phyloP scores from a whole-genome alignment of 30 jellyfish, hydroid and myxozoan genomes.

The Turritopsis dohrnii region DNA sequence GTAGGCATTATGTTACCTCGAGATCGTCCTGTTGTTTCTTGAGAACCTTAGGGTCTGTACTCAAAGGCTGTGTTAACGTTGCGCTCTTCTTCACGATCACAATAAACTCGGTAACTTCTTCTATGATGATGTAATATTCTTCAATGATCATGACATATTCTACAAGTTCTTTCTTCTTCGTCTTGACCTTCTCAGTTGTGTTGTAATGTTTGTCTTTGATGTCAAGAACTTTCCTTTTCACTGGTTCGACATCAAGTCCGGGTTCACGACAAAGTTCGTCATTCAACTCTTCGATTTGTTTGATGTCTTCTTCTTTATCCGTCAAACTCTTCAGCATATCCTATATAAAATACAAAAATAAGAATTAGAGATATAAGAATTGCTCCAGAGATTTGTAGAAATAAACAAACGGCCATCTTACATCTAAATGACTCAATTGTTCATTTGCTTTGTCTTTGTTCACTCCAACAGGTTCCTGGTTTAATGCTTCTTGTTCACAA shows the following conservation, averaged over 20 bases:
- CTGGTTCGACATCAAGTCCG: conserved; percentile 5
- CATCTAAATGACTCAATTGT: conserved; percentile 52
- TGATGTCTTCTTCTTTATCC: conserved; percentile 47
- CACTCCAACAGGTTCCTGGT: conserved; percentile 53
- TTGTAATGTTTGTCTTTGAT: conserved; percentile 48
- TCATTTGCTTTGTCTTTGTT: conserved; percentile 48
- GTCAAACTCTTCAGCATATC: conserved; percentile 34
- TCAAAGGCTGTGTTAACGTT: conserved; percentile 48
- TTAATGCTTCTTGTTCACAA: conserved; percentile 48
- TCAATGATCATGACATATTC: conserved; percentile 35
- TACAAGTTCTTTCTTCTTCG: conserved; percentile 34
- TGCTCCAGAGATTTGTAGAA: too few species aligned
- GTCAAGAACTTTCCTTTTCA: conserved; percentile 26
- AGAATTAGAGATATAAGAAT: not conserved
- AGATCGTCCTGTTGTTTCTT: conserved; percentile 52
- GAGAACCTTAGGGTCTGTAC: conserved; percentile 45
- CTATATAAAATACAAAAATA: conserved; percentile 10
- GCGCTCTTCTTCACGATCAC: conserved; percentile 20
- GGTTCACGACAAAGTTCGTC: conserved; percentile 7
- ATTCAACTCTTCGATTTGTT: conserved; percentile 34
- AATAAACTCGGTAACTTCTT: conserved; percentile 35
- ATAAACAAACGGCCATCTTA: too few species aligned
- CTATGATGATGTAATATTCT: conserved; percentile 52
- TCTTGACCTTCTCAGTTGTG: conserved; percentile 35
- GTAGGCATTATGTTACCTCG: conserved; percentile 43